Percentiles rank a stretch among this genome's conserved stretches.
Conservation (phyloP, 2,113 vertebrate species). For the Pterocles orientalis region DNA sequence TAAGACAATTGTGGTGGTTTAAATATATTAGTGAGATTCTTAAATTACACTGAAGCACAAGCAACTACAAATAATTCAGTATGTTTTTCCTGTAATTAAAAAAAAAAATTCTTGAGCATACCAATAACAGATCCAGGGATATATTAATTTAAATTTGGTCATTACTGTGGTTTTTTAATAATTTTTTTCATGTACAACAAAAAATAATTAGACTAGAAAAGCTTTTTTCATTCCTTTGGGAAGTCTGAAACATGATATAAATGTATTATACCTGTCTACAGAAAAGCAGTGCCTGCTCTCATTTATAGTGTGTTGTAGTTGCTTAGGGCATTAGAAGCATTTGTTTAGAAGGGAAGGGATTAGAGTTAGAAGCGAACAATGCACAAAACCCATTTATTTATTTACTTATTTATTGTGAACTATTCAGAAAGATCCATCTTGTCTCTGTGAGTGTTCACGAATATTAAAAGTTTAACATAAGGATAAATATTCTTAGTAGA, state of each 20-base stretch:
- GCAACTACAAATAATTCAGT: background rate
- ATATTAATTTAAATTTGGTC: background rate
- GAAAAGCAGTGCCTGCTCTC: background rate
- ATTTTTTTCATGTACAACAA: background rate
- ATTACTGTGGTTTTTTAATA: background rate
- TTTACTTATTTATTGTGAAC: constrained; percentile 47
- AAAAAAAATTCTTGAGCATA: background rate
- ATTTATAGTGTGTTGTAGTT: background rate
- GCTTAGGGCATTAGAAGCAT: background rate
- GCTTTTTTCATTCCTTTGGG: background rate
- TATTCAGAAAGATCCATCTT: background rate
- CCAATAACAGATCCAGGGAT: background rate
- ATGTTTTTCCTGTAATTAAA: background rate
- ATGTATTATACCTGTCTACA: background rate
- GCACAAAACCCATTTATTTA: background rate
- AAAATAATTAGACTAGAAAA: background rate
- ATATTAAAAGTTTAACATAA: constrained; percentile 32
- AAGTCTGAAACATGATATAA: background rate
- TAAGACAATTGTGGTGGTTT: background rate
- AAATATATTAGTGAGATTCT: background rate
- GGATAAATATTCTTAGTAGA: constrained; percentile 14
- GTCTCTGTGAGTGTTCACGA: background rate
- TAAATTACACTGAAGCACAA: background rate
- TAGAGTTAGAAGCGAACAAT: background rate
- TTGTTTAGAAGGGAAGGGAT: background rate